phyloP scores from a whole-genome alignment of 2,797 vertebrate genomes.

The Myripristis jacobus region DNA sequence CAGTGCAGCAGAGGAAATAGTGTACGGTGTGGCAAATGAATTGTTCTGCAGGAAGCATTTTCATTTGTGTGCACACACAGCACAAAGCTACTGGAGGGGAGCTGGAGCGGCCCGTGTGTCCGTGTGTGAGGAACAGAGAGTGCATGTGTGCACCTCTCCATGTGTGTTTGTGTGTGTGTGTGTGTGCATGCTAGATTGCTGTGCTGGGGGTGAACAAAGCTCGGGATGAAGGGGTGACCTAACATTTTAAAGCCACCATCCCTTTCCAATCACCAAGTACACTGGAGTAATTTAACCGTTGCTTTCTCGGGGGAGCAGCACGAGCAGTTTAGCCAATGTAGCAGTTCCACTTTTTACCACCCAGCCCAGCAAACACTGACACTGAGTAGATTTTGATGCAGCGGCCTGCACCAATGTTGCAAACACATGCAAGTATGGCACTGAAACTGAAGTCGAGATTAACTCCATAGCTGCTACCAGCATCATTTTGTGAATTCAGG shows the following conservation, averaged over 20 bases:
- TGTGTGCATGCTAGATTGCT: neutral
- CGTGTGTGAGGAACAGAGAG: neutral
- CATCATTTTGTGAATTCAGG: too few relatives aligned
- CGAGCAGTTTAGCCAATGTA: neutral
- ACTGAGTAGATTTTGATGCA: too few relatives aligned
- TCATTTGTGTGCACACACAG: constrained; percentile 53
- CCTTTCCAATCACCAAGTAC: constrained; percentile 14
- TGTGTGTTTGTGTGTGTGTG: constrained; percentile 1
- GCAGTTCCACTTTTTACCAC: neutral
- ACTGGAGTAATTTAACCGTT: constrained; percentile 5
- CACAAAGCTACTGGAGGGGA: constrained; percentile 35
- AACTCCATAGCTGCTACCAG: too few relatives aligned
- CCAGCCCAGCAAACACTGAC: too few relatives aligned
- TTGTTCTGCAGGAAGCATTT: constrained; percentile 69
- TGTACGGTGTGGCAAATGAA: constrained; percentile 58
- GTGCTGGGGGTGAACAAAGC: neutral
- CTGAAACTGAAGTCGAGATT: too few relatives aligned
- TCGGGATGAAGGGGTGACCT: constrained; percentile 7
- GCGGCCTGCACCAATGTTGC: too few relatives aligned
- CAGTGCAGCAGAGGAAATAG: constrained; percentile 41
- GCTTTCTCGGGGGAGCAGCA: neutral
- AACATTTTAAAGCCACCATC: constrained; percentile 29
- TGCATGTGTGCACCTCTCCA: constrained; percentile 1
- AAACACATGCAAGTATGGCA: too few relatives aligned
- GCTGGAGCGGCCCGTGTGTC: neutral